phyloP scores from a whole-genome alignment of 2,113 vertebrate species.

The Neoarius graeffei region DNA sequence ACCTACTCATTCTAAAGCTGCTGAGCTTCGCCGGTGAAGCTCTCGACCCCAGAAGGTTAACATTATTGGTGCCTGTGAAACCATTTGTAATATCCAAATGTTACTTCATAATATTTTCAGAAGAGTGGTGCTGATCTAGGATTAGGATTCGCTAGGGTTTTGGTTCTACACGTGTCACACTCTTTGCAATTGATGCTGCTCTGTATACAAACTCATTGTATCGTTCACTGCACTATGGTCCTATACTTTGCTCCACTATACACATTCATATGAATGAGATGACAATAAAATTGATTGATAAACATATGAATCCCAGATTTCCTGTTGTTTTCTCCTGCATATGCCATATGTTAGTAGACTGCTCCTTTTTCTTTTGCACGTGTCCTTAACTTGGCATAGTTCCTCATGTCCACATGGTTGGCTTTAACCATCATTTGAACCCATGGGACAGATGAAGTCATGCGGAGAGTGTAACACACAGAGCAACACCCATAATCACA shows the following conservation, averaged over 20 bases:
- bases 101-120: not conserved
- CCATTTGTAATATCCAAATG: not conserved
- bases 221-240: not conserved
- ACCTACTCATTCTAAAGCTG: too few species aligned
- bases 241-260: not conserved
- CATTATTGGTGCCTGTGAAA: too few species aligned
- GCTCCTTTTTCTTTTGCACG: not conserved
- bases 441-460: slow-evolving; percentile 50
- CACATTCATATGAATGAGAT: not conserved
- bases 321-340: not conserved
- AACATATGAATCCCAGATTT: not conserved
- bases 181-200: not conserved
- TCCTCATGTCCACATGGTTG: slow-evolving; percentile 33
- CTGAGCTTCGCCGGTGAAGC: too few species aligned
- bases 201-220: not conserved
- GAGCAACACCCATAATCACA: slow-evolving; percentile 65
- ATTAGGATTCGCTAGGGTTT: not conserved
- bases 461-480: slow-evolving; percentile 53
- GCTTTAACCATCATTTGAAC: slow-evolving; percentile 47
- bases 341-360: not conserved
- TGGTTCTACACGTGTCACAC: not conserved
- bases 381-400: slow-evolving; percentile 15
- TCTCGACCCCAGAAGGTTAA: too few species aligned
- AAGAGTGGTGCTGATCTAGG: not conserved
- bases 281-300: not conserved